These are phyloP conservation scores for Gyrodactylus salaris DNA, from an alignment of 1,140 invertebrate species.

Conservation along the genomic window DNA sequence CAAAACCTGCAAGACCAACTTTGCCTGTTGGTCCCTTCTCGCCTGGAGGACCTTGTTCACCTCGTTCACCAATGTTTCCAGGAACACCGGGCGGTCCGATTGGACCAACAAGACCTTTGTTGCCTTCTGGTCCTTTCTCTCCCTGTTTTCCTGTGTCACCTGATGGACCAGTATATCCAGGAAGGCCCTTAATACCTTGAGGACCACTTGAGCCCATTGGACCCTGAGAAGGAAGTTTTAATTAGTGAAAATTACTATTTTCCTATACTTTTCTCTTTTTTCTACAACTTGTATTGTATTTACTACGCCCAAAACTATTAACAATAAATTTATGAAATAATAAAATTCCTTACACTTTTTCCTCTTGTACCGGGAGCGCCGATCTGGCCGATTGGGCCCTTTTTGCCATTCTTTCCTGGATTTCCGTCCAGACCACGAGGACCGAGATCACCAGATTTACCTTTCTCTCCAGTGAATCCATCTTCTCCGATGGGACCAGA, in stretches of 20 bases:
- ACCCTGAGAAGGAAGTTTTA: too few relatives aligned
- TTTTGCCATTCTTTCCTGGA: neutral
- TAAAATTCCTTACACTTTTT: neutral
- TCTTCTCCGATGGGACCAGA: conserved; percentile 13
- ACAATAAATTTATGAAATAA: too few relatives aligned
- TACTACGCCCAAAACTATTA: too few relatives aligned
- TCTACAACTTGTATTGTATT: too few relatives aligned
- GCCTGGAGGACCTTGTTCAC: neutral
- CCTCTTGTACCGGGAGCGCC: neutral
- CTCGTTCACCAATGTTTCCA: neutral
- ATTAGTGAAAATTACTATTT: too few relatives aligned
- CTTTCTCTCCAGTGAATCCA: conserved; percentile 9
- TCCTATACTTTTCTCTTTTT: too few relatives aligned
- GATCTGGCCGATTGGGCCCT: neutral
- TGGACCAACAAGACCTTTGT: neutral
- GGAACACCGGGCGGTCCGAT: too few relatives aligned
- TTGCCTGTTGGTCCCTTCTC: neutral
- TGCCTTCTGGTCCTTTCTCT: neutral
- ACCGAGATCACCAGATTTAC: conserved; percentile 8
- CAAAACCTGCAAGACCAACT: neutral
- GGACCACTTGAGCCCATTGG: too few relatives aligned
- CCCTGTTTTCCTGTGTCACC: neutral
- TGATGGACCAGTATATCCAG: neutral
- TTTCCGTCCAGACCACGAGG: neutral
- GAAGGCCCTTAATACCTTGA: too few relatives aligned